Evolutionary conservation across 2,888 invertebrate species (phyloP), one percentile per base, ranked within the genome.

Genomic region (Syrista parreyssii): DNA sequence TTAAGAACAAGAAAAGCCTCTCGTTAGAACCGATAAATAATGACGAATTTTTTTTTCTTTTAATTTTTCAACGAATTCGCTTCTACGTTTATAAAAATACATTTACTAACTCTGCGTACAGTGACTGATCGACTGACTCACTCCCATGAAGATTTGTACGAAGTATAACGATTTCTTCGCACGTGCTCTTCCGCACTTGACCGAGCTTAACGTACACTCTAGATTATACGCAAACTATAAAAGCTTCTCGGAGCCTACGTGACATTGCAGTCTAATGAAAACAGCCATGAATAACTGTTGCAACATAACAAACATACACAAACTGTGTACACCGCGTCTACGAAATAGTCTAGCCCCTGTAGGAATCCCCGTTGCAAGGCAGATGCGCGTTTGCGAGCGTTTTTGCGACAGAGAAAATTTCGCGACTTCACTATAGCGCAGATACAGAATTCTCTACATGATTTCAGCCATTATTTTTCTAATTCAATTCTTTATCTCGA

Each of bases 251-350:
- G 73, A 71, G 72, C 80, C 79, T 79, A 78, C 81, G 83, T 78
- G 83, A 84, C 84, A 78, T 81, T 82, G 80, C 76, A 40, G 76
- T 33, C 75, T 82, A 82, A 83, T 82, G 83, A 79, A 81, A 82
- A 80, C 79, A 80, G 75, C 76, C 79, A 74, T 32, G 76, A 36
- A 77, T 78, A 68, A 75, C 75, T 74, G 76, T 79, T 75, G 35
- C 74, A 33, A 30, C 4, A 30, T 36, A 3, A 71, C n/a, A 71
- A 11, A 34, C 69, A 35, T 68, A 74, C 34, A 32, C 40, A 40
- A 15, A 40, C 40, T 40, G 40, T 40, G 15, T 40, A 40, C 40
- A 40, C 40, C 15, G 6, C 15, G 15, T 40, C 15, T 40, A 4
- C 40, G 6, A 40, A 40, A 15, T 6, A 40, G 40, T 40, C 40